Evolutionary conservation across 2,113 vertebrate species (phyloP).

Genomic region (Cricetomys ansorgei): DNA sequence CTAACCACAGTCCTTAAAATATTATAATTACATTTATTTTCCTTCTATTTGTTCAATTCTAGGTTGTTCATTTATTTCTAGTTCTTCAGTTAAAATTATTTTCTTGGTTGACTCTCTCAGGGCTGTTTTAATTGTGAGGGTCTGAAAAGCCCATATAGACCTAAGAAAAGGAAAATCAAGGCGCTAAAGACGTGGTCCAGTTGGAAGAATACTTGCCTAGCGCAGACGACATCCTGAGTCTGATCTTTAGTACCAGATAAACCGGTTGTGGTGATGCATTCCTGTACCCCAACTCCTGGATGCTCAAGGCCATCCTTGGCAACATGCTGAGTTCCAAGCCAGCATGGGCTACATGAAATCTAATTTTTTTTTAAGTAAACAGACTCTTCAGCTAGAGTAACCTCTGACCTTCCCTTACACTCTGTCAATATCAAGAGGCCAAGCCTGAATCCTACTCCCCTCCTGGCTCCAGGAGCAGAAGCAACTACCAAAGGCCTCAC

Average conservation of each 20-base stretch:
- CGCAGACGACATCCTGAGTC: background rate
- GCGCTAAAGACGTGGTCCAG: background rate
- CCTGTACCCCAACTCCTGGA: background rate
- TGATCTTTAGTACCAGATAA: background rate
- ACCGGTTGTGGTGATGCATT: background rate
- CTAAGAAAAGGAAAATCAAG: background rate
- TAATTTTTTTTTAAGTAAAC: too few relatives aligned
- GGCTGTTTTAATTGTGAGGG: background rate
- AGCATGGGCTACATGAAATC: background rate
- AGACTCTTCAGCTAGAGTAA: background rate
- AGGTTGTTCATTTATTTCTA: constrained; percentile 25
- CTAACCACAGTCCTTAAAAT: background rate
- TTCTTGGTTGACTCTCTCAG: background rate
- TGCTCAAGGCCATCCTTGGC: background rate
- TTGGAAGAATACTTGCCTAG: background rate
- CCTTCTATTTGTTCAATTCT: background rate
- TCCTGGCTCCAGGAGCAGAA: background rate
- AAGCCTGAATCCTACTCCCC: background rate
- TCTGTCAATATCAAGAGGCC: background rate
- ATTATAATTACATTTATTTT: constrained; percentile 9
- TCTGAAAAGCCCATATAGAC: background rate
- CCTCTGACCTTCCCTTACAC: background rate
- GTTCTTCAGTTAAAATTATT: background rate
- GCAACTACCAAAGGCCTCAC: background rate
- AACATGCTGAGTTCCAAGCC: background rate